These are phyloP conservation scores for Harpagifer antarcticus DNA, from an alignment of 2,797 vertebrate genomes.

Conservation along the genomic window DNA sequence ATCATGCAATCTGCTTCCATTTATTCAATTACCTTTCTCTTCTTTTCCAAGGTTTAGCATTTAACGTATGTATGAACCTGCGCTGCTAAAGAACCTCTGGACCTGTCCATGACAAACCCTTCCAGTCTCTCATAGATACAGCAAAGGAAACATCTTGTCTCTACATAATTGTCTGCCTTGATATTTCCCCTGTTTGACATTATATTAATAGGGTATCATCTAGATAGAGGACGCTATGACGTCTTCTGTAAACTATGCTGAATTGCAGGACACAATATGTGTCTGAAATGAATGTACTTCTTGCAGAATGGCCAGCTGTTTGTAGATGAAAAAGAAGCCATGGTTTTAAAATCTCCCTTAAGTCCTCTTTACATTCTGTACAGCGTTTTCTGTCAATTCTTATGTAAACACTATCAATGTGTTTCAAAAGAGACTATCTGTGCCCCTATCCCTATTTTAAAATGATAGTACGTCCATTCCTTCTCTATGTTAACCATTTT, in stretches of 20 bases:
- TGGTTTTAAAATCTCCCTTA: neutral
- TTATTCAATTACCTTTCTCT: constrained; percentile 78
- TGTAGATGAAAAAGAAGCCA: neutral
- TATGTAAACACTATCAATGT: neutral
- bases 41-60: constrained; percentile 75
- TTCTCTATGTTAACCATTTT: rapidly evolving
- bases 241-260: constrained; percentile 1
- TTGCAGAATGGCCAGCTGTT: neutral
- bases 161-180: constrained; percentile 1
- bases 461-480: rapidly evolving
- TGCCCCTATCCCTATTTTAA: neutral
- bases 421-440: neutral
- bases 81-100: constrained; percentile 66
- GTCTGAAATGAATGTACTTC: neutral
- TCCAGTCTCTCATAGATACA: constrained; percentile 59
- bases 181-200: constrained; percentile 21
- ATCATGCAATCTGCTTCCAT: constrained; percentile 79
- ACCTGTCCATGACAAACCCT: constrained; percentile 64
- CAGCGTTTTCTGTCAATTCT: neutral
- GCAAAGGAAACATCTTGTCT: constrained; percentile 35
- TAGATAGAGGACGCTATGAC: neutral
- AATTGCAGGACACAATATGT: neutral
- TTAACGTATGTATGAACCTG: constrained; percentile 73
- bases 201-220: constrained; percentile 11
- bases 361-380: neutral